Base-by-base conservation (phyloP, 2,888 invertebrate genomes). In the Tortricodes alternella region DNA sequence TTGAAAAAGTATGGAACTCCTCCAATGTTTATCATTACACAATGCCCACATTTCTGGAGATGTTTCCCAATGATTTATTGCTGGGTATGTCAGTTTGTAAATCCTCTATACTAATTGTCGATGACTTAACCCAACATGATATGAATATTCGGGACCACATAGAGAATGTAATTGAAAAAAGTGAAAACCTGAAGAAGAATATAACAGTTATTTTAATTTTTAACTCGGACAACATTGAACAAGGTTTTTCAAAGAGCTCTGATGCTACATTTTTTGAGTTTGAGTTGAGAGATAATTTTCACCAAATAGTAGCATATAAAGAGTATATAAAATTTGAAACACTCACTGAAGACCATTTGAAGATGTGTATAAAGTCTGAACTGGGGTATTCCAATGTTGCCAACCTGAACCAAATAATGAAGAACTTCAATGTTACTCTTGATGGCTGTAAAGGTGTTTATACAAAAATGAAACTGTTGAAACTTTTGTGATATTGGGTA, bases 361-460 rank as follows among this genome's bases (percentile, higher is more conserved):
- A 63, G 46, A 73, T 76, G 62, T 91, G 91, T 66, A 80, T 91
- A 49, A 71, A 78, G 57, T 70, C 76, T 63, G 83, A 87, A 70
- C 50, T 84, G 23, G 68, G 71, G 8, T 44, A 62, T 13, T 67
- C 82, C 2, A 63, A 53, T 46, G 60, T 73, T 19, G 32, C 50
- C n/a, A 66, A 76, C 24, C 65, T 81, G 53, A 59, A 69, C 8
- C 71, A 71, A 41, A 61, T 90, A 23, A 57, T 80, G 32, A 83
- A 78, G 63, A 77, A 83, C 61, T 89, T 91, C 62, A 76, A 89
- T 78, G 87, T 87, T 1, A 63, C 74, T 2, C 51, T 72, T 37
- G 86, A 90, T 74, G 90, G 91, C 19, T 91, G 91, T 67, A 91
- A 91, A 81, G 82, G 88, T 62, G 89, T 91, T 23, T 71, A 87